These are phyloP conservation scores for Brotogeris chrysoptera DNA, from an alignment of 2,797 vertebrate genomes.

Conservation along the genomic window DNA sequence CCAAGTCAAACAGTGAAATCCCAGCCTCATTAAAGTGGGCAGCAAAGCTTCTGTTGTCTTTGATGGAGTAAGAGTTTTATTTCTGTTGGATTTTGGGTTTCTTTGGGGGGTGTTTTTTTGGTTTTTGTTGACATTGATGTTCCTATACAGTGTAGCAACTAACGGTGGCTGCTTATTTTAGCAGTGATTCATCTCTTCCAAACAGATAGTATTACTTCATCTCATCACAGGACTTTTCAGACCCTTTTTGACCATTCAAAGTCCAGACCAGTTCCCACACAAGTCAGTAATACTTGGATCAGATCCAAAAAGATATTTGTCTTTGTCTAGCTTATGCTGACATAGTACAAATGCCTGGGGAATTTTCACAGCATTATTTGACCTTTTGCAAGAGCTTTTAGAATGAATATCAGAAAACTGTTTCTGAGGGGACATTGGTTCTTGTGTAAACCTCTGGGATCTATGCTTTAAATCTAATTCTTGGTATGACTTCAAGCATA, in stretches of 20 bases:
- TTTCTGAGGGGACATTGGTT: not conserved
- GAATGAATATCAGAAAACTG: not conserved
- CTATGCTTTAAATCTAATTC: not conserved
- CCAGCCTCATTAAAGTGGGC: not conserved
- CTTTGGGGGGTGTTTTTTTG: not conserved
- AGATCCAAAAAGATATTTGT: constrained; percentile 6
- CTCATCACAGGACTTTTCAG: not conserved
- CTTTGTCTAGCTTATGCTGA: constrained; percentile 14
- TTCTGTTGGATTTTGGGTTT: not conserved
- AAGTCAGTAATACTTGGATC: not conserved
- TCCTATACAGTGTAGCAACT: not conserved
- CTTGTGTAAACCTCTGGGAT: not conserved
- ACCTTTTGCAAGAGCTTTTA: constrained; percentile 31
- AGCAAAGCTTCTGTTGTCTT: not conserved
- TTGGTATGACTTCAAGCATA: not conserved
- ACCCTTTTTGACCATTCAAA: not conserved
- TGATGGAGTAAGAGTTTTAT: not conserved
- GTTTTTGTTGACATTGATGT: not conserved
- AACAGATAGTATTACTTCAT: not conserved
- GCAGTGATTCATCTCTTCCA: not conserved
- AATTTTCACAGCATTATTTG: constrained; percentile 20
- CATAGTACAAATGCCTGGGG: not conserved
- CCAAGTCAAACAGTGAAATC: not conserved
- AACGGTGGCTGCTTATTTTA: not conserved
- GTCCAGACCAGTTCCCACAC: not conserved